phyloP scores from a whole-genome alignment of 2,888 invertebrate species.

The Stratiomys singularior region DNA sequence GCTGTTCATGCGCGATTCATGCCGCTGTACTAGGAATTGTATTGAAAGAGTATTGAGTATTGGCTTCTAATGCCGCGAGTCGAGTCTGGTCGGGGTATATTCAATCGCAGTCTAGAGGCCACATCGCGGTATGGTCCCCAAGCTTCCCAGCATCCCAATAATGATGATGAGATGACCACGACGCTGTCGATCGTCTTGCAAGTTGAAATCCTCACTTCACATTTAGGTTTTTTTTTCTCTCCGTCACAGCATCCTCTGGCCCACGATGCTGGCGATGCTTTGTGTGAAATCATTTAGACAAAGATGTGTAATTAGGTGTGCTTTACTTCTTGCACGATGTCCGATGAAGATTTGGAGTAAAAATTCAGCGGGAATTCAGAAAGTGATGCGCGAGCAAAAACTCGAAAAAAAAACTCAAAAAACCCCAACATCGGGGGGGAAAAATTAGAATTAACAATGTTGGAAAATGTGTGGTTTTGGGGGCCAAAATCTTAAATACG shows the following conservation, averaged over 20 bases:
- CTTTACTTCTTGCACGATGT: slow-evolving; percentile 20
- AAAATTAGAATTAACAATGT: too few relatives aligned
- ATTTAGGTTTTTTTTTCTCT: background rate
- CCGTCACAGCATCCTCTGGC: background rate
- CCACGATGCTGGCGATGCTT: background rate
- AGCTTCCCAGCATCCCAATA: slow-evolving; percentile 19
- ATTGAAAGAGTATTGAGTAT: background rate
- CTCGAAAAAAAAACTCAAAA: background rate
- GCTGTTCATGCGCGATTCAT: slow-evolving; percentile 33
- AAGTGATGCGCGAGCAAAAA: background rate
- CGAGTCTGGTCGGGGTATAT: background rate
- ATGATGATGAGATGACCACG: slow-evolving; percentile 33
- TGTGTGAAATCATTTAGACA: slow-evolving; percentile 36
- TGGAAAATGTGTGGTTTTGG: slow-evolving; percentile 38
- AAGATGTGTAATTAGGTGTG: slow-evolving; percentile 39
- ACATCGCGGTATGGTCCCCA: background rate
- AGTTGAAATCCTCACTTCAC: background rate
- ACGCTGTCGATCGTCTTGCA: background rate
- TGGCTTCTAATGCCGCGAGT: background rate
- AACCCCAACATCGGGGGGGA: too few relatives aligned
- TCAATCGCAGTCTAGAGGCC: slow-evolving; percentile 8
- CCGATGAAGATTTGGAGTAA: slow-evolving; percentile 25
- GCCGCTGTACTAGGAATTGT: background rate
- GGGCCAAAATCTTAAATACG: background rate
- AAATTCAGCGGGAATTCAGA: slow-evolving; percentile 34